Evolutionary conservation across 2,888 invertebrate species (phyloP), one percentile per base, ranked within the genome.

Genomic region (Meandrusa payeni): DNA sequence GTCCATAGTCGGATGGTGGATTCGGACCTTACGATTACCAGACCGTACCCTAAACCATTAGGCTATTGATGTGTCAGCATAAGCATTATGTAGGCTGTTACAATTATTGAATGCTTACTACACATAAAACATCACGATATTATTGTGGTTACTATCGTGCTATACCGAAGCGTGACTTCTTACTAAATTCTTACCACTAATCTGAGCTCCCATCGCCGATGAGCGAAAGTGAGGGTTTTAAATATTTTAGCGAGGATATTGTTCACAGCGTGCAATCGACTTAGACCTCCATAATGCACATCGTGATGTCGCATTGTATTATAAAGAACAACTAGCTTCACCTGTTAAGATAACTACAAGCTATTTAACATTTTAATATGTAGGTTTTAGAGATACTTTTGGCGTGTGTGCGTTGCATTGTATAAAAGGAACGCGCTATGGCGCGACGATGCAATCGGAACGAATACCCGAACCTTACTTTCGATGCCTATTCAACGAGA

Each of bases 231-330:
- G 69, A 69, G 64, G 64, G 62, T 76, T 73, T 64, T 70, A 79
- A 81, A 78, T 75, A 76, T 82, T 75, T 82, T 76, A 69, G 76
- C 80, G 64, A 76, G 68, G 69, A 79, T 76, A 85, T 85, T 78
- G 79, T 79, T 80, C 85, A 59, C 85, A 79, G 83, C 80, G 62
- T 70, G 83, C 71, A 63, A 51, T 53, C 54, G 34, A 32, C 40
- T 15, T 27, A 7, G 9, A 37, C 51, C 51, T 47, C 50, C 50
- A 54, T 55, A 50, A 54, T 57, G 52, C 54, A 32, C 38, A 38
- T 41, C 32, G 46, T 38, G 40, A 42, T 34, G 33, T 28, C 19
- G 40, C 41, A 49, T 42, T 47, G 47, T 47, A 17, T 27, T 32
- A 7, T 1, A 2, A 13, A 41, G 11, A 20, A 40, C 20, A 41